Base-by-base conservation (phyloP, 1,140 invertebrate genomes). In the Nephotettix cincticeps region DNA sequence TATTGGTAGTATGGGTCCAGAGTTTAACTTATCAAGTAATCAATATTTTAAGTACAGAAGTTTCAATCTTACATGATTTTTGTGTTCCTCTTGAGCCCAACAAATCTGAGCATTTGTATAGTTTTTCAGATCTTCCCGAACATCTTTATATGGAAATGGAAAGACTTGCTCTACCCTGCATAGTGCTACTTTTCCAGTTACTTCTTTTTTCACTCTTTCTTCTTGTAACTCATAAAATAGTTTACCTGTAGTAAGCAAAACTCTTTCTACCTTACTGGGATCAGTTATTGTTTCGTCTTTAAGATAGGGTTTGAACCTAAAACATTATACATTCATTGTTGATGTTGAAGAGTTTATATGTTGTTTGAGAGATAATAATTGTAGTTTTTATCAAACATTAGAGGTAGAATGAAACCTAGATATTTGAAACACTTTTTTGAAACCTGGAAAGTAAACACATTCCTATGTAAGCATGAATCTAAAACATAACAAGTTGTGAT, bases 61-160 rank as follows among this genome's bases (percentile, higher is more conserved):
- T 13, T 30, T 63, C 28, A 4, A 6, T 9, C 23, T 25, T 11
- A 65, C 63, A 27, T 32, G 27, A 80, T 96, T 96, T 79, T 91
- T 94, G 77, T 94, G 93, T 79, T 96, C 94, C 80, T 97, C 95
- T 82, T 97, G 95, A 47, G 86, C 84, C 90, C 91, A 97, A 58
- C 81, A 79, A n/a, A 95, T 79, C 74, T 88, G 84, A 0, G 91
- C 90, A 66, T 87, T 86, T 0, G 88, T 84, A 81, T 94, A 97
- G 75, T 88, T 90, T 47, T 84, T 81, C 30, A 89, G 82, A 80
- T 94, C 91, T 47, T 84, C 76, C 70, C 86, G 84, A 0, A 94
- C 80, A 27, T 92, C 73, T 78, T 95, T 91, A 81, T 92, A 95
- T 0, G 94, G 95, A 83, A 97, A 96, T 0, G 95, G 95, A 51